Conservation (phyloP, 2,113 vertebrate species). For the Actenoides lindsayi region DNA sequence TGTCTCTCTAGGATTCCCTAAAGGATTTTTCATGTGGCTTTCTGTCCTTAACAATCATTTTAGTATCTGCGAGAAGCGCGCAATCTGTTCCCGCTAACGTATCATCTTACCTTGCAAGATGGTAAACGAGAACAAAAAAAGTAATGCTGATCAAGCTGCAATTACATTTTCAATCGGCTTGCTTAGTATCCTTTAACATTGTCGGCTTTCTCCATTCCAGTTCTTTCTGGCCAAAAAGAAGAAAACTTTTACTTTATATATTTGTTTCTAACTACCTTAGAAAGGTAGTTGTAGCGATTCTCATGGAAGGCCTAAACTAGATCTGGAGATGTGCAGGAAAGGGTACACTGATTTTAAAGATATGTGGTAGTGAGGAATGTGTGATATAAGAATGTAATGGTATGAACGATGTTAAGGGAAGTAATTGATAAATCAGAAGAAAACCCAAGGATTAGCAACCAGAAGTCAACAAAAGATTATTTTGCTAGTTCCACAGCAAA, state of each 20-base stretch:
- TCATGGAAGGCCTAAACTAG: not conserved
- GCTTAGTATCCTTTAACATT: not conserved
- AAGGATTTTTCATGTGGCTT: not conserved
- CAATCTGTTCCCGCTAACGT: not conserved
- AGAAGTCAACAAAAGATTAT: not conserved
- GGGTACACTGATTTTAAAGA: not conserved
- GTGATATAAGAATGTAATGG: not conserved
- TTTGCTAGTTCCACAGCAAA: not conserved
- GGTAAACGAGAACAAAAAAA: not conserved
- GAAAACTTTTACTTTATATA: not conserved
- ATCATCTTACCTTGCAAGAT: not conserved
- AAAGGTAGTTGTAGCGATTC: not conserved
- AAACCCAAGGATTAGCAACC: not conserved
- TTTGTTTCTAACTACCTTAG: not conserved
- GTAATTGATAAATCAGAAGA: not conserved
- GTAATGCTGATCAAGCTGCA: not conserved
- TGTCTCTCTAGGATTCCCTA: not conserved
- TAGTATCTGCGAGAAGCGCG: not conserved
- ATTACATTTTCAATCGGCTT: not conserved
- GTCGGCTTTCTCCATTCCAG: not conserved
- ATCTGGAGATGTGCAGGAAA: not conserved
- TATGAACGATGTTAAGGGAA: not conserved
- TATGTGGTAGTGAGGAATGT: not conserved
- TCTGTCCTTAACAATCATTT: not conserved
- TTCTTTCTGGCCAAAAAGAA: not conserved